These are phyloP conservation scores for Nyctibius grandis DNA, from an alignment of 2,797 vertebrate genomes.

Conservation along the genomic window DNA sequence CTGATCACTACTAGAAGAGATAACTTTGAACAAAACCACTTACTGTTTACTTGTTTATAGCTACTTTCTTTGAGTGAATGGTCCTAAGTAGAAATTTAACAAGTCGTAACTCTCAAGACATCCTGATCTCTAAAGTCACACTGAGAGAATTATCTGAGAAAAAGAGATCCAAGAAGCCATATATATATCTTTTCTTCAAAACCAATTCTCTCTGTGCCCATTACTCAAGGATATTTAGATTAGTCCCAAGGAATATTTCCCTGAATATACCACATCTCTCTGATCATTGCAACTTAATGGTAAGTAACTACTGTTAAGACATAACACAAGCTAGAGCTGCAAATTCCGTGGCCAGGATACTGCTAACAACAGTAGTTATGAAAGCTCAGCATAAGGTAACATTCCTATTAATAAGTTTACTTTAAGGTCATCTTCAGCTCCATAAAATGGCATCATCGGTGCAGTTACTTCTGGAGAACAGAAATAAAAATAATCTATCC, in stretches of 20 bases:
- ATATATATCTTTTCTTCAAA: background rate
- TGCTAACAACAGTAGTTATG: background rate
- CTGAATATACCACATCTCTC: background rate
- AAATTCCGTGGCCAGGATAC: background rate
- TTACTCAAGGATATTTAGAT: background rate
- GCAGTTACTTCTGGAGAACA: background rate
- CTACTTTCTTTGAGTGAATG: background rate
- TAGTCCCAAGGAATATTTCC: background rate
- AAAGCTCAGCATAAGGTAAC: background rate
- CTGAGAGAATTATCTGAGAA: background rate
- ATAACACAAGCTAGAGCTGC: background rate
- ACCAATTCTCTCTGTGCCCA: background rate
- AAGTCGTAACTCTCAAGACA: background rate
- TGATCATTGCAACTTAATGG: background rate
- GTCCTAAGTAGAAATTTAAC: background rate
- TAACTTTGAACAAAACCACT: background rate
- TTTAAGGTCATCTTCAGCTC: background rate
- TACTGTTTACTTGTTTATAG: background rate
- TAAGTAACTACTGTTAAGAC: background rate
- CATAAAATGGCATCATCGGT: background rate
- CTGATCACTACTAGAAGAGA: background rate
- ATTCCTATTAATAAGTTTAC: background rate
- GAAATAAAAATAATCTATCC: background rate
- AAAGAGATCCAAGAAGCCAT: background rate
- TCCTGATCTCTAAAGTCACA: background rate